A percentile compares a stretch with the other conserved stretches of the same genome.
These are phyloP conservation scores for Notospermus geniculatus DNA, from an alignment of 1,140 invertebrate species.

Conservation along the genomic window DNA sequence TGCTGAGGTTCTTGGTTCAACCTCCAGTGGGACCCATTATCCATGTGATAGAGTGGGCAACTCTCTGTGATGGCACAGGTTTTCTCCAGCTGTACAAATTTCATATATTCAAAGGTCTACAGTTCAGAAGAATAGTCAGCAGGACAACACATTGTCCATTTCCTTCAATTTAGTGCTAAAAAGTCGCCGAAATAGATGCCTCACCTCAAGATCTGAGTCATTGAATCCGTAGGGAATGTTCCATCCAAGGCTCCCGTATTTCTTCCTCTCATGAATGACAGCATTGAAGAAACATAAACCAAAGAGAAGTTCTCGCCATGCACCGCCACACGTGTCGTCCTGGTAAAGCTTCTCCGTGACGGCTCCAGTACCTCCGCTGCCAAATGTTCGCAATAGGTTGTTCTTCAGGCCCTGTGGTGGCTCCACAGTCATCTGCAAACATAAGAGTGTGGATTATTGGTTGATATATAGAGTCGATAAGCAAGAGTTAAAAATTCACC, in stretches of 20 bases:
- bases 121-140: not conserved
- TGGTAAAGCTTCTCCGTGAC: constrained; percentile 48
- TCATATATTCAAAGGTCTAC: not conserved
- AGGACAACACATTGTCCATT: not conserved
- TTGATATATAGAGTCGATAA: too few species aligned
- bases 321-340: constrained; percentile 26
- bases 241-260: constrained; percentile 84
- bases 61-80: too few species aligned
- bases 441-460: not conserved
- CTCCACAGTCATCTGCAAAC: constrained; percentile 84
- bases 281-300: constrained; percentile 69
- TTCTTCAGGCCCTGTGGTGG: constrained; percentile 79
- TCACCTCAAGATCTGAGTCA: constrained; percentile 68
- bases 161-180: not conserved
- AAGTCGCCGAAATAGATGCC: not conserved
- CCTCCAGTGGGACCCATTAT: too few species aligned
- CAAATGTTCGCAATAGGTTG: constrained; percentile 47
- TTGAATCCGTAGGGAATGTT: constrained; percentile 87
- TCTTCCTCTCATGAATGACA: constrained; percentile 80
- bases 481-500: too few species aligned
- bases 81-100: not conserved
- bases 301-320: constrained; percentile 49
- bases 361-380: constrained; percentile 42
- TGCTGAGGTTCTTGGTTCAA: too few species aligned
- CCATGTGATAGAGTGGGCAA: too few species aligned